A percentile compares a stretch with the other conserved stretches of the same genome.
phyloP scores from a whole-genome alignment of 2,797 vertebrate species.

The Anguilla megastoma region DNA sequence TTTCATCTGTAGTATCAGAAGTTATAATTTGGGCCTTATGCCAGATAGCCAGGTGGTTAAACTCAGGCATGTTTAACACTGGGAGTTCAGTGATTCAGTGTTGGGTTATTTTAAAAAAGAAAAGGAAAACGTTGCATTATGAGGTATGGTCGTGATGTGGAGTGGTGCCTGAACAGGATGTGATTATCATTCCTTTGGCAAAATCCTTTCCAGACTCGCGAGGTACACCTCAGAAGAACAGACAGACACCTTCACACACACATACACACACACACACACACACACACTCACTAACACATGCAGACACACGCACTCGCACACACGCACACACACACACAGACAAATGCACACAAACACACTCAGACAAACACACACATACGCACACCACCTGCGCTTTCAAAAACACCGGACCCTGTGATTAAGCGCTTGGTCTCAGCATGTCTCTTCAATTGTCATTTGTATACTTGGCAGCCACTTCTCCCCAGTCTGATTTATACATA shows the following conservation, averaged over 20 bases:
- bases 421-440: not conserved
- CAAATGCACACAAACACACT: not conserved
- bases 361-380: not conserved
- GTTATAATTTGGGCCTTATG: not conserved
- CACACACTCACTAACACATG: not conserved
- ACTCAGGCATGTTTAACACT: not conserved
- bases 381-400: not conserved
- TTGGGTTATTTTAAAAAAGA: not conserved
- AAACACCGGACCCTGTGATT: not conserved
- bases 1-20: not conserved
- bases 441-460: not conserved
- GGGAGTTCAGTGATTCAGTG: not conserved
- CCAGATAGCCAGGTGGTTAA: not conserved
- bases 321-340: not conserved
- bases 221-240: not conserved
- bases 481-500: not conserved
- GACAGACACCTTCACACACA: not conserved
- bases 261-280: not conserved
- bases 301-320: not conserved
- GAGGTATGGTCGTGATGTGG: not conserved
- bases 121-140: not conserved
- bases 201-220: not conserved
- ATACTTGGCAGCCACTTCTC: not conserved
- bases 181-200: not conserved
- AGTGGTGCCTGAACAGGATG: not conserved